Evolutionary conservation across 2,888 invertebrate species (phyloP).

Genomic region (Ectemnius continuus): DNA sequence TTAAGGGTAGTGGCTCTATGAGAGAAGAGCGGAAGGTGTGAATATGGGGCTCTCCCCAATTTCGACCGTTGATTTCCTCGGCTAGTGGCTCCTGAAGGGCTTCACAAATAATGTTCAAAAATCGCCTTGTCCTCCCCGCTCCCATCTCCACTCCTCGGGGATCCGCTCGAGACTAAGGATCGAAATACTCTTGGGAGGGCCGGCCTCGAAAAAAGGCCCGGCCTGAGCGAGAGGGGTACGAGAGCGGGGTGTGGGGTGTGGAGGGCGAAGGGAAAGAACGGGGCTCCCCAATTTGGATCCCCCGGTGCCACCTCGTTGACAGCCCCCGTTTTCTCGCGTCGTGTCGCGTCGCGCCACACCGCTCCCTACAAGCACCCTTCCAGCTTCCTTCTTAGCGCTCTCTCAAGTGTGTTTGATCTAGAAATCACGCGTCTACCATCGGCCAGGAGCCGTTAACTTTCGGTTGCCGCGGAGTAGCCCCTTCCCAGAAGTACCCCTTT

Average conservation of each 20-base stretch:
- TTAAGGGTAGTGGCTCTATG: slow-evolving; percentile 44
- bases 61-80: slow-evolving; percentile 63
- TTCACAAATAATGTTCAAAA: slow-evolving; percentile 66
- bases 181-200: slow-evolving; percentile 16
- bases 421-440: slow-evolving; percentile 64
- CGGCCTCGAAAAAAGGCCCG: background rate
- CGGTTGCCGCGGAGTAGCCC: slow-evolving; percentile 41
- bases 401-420: slow-evolving; percentile 70
- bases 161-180: slow-evolving; percentile 15
- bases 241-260: background rate
- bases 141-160: background rate
- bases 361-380: slow-evolving; percentile 54
- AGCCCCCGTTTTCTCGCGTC: slow-evolving; percentile 43
- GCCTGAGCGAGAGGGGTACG: slow-evolving; percentile 3
- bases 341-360: slow-evolving; percentile 28
- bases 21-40: slow-evolving; percentile 42
- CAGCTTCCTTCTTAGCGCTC: slow-evolving; percentile 65
- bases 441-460: slow-evolving; percentile 64
- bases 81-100: slow-evolving; percentile 58
- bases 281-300: slow-evolving; percentile 48
- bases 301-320: slow-evolving; percentile 54
- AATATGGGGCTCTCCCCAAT: slow-evolving; percentile 46
- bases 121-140: slow-evolving; percentile 23
- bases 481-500: slow-evolving; percentile 31
- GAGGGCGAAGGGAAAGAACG: background rate